These are phyloP conservation scores for Solenopsis invicta DNA, from an alignment of 1,140 invertebrate genomes.

Conservation along the genomic window DNA sequence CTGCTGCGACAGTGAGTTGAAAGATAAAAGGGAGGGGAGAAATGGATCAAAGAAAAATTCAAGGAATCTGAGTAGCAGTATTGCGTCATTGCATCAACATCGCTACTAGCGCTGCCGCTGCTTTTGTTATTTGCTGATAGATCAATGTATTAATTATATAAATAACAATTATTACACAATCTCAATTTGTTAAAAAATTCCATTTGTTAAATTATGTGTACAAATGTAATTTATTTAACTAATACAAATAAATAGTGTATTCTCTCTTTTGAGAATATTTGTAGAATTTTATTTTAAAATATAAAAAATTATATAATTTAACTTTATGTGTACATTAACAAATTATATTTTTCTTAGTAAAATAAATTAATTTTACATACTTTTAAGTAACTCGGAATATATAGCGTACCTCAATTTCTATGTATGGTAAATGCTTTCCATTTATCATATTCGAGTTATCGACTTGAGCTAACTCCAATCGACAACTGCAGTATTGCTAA, in stretches of 20 bases:
- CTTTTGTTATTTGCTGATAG: neutral
- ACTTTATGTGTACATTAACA: neutral
- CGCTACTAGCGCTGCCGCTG: neutral
- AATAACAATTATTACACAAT: too few relatives aligned
- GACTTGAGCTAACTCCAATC: slow-evolving; percentile 15
- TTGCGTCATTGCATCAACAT: neutral
- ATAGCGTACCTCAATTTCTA: neutral
- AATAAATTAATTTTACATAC: slow-evolving; percentile 10
- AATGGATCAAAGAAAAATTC: neutral
- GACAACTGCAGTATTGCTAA: neutral
- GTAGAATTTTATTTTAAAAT: neutral
- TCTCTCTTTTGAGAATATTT: neutral
- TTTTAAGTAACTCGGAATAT: neutral
- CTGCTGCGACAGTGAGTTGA: neutral
- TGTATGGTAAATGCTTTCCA: neutral
- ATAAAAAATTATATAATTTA: neutral
- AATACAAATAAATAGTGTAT: neutral
- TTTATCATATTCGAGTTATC: slow-evolving; percentile 11
- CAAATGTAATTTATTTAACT: neutral
- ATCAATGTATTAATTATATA: neutral
- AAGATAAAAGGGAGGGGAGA: neutral
- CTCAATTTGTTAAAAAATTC: too few relatives aligned
- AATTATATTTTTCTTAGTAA: neutral
- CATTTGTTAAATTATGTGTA: neutral
- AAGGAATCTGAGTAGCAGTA: neutral